These are phyloP conservation scores for Drosophila neocordata DNA, from an alignment of 1,140 invertebrate genomes.

Conservation along the genomic window DNA sequence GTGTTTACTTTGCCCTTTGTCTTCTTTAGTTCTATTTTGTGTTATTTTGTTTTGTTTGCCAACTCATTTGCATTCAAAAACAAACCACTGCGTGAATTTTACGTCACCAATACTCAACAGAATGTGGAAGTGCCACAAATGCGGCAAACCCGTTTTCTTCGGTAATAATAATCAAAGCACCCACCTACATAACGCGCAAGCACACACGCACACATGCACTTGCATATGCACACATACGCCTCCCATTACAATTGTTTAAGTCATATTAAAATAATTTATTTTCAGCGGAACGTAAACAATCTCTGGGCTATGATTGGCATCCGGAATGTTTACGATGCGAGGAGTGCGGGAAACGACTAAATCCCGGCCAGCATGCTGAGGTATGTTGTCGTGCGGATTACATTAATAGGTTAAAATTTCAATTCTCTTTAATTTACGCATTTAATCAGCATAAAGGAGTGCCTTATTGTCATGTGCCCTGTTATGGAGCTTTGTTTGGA, in stretches of 20 bases:
- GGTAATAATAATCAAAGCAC: slow-evolving; percentile 83
- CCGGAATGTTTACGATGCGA: slow-evolving; percentile 94
- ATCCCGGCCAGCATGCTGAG: slow-evolving; percentile 95
- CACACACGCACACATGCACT: slow-evolving; percentile 25
- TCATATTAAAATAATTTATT: slow-evolving; percentile 62
- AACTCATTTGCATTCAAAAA: slow-evolving; percentile 55
- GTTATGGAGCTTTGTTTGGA: slow-evolving; percentile 94
- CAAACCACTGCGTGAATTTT: slow-evolving; percentile 20
- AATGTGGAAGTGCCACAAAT: slow-evolving; percentile 95
- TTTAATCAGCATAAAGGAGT: slow-evolving; percentile 91
- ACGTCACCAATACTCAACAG: slow-evolving; percentile 43
- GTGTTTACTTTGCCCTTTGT: slow-evolving; percentile 68
- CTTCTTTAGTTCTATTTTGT: slow-evolving; percentile 53
- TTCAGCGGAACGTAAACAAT: slow-evolving; percentile 95
- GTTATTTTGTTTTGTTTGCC: slow-evolving; percentile 59
- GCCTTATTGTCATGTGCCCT: slow-evolving; percentile 95
- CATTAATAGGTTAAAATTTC: not conserved
- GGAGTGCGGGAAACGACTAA: slow-evolving; percentile 95
- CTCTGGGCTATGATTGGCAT: slow-evolving; percentile 96
- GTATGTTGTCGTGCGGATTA: slow-evolving; percentile 81
- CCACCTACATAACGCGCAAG: slow-evolving; percentile 18
- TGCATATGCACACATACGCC: not conserved
- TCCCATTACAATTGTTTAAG: slow-evolving; percentile 52
- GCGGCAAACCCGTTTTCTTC: slow-evolving; percentile 93
- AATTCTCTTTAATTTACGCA: not conserved